These are phyloP conservation scores for Psix sp. DNA, from an alignment of 1,140 invertebrate genomes.

Conservation along the genomic window DNA sequence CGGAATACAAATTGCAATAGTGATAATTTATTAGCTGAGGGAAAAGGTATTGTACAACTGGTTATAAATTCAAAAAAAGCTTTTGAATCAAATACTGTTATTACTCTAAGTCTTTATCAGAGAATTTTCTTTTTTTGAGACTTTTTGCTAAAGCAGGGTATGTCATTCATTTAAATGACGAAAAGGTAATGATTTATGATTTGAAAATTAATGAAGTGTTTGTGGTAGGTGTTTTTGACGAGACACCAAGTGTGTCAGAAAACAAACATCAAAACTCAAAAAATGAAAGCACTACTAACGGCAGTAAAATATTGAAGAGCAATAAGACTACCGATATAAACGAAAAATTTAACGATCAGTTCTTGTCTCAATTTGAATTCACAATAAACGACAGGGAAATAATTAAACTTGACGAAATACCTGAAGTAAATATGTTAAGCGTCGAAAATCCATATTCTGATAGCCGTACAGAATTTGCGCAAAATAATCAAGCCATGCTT, in stretches of 20 bases:
- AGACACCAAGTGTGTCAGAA: conserved; percentile 17
- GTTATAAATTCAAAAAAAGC: background rate
- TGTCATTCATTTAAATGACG: conserved; percentile 3
- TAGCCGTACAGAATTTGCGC: background rate
- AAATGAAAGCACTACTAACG: background rate
- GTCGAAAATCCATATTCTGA: background rate
- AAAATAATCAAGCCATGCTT: background rate
- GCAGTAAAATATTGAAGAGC: no score
- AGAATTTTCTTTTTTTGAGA: conserved; percentile 16
- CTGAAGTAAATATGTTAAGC: background rate
- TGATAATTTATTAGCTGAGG: conserved; percentile 15
- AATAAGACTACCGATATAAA: no score
- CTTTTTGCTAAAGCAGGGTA: conserved; percentile 13
- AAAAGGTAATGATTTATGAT: conserved; percentile 10
- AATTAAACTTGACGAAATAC: background rate
- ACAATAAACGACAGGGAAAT: background rate
- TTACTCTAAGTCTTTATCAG: background rate
- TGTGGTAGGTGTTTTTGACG: conserved; percentile 1
- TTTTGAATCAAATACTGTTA: conserved; percentile 15
- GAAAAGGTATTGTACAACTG: conserved; percentile 8
- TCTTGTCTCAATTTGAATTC: no score
- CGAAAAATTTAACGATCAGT: no score
- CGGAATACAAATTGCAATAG: no score
- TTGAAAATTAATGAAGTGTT: conserved; percentile 3
- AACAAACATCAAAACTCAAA: background rate